Conservation (phyloP, 2,113 vertebrate species). For the Panthera tigris region DNA sequence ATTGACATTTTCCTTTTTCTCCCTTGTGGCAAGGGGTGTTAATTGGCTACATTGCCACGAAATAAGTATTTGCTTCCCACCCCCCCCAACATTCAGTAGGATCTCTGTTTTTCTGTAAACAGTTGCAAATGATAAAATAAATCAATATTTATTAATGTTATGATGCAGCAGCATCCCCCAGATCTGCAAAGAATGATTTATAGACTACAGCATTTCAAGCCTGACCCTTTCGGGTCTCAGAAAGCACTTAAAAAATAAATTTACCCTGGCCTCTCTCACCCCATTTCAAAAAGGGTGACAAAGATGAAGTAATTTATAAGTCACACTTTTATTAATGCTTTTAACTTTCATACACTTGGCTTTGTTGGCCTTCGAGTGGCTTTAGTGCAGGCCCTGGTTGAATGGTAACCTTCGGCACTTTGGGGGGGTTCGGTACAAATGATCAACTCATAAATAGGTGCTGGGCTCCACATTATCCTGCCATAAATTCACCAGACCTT, state of each 20-base stretch:
- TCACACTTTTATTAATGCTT: slow-evolving; percentile 93
- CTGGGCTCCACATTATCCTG: slow-evolving; percentile 87
- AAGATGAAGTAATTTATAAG: slow-evolving; percentile 94
- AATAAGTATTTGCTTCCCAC: slow-evolving; percentile 61
- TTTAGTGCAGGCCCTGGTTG: slow-evolving; percentile 85
- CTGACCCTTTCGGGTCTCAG: slow-evolving; percentile 89
- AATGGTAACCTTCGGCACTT: slow-evolving; percentile 87
- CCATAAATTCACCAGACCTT: slow-evolving; percentile 88
- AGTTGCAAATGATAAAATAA: slow-evolving; percentile 88
- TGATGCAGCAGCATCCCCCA: slow-evolving; percentile 85
- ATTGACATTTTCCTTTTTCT: slow-evolving; percentile 18
- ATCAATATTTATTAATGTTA: slow-evolving; percentile 89
- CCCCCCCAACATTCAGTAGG: slow-evolving; percentile 5
- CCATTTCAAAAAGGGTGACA: slow-evolving; percentile 91
- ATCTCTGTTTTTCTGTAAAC: slow-evolving; percentile 76
- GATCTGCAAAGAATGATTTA: slow-evolving; percentile 88
- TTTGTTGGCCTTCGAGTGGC: slow-evolving; percentile 86
- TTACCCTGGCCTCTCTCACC: slow-evolving; percentile 91
- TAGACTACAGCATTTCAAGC: slow-evolving; percentile 89
- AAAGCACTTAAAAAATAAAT: slow-evolving; percentile 95
- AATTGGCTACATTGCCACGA: slow-evolving; percentile 38
- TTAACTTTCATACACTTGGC: slow-evolving; percentile 90
- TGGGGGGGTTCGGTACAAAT: slow-evolving; percentile 87
- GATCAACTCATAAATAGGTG: slow-evolving; percentile 91
- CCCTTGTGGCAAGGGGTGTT: background rate